Conservation (phyloP, 2,113 vertebrate species). For the Notarius lentiginosus region DNA sequence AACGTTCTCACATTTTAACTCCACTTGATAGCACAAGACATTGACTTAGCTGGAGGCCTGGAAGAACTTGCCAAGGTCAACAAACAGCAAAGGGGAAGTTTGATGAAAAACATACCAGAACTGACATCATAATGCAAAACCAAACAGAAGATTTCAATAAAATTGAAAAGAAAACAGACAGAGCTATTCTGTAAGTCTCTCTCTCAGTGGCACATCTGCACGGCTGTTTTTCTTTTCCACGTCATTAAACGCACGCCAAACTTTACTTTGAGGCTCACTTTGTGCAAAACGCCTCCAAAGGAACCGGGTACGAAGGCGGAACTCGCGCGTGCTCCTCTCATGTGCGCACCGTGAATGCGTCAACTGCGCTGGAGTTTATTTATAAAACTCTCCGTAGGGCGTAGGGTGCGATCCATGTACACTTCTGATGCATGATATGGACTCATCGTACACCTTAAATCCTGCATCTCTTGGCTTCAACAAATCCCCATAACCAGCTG, state of each 20-base stretch:
- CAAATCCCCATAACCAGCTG: not conserved
- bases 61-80: constrained; percentile 52
- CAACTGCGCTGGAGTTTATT: not conserved
- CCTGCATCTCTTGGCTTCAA: not conserved
- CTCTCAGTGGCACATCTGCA: not conserved
- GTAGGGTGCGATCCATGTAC: not conserved
- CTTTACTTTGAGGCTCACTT: not conserved
- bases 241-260: not conserved
- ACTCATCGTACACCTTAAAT: not conserved
- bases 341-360: not conserved
- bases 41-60: constrained; percentile 46
- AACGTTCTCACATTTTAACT: constrained; percentile 30
- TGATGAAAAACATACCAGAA: constrained; percentile 52
- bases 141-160: constrained; percentile 33
- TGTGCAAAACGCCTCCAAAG: constrained; percentile 11
- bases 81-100: constrained; percentile 26
- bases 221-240: constrained; percentile 10
- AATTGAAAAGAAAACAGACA: constrained; percentile 44
- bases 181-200: not conserved
- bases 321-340: not conserved
- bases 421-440: not conserved
- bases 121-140: constrained; percentile 46
- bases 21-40: constrained; percentile 47
- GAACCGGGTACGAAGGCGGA: constrained; percentile 7
- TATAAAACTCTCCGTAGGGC: not conserved